Evolutionary conservation across 1,140 invertebrate genomes (phyloP).

Genomic region (Drosophila subobscura): DNA sequence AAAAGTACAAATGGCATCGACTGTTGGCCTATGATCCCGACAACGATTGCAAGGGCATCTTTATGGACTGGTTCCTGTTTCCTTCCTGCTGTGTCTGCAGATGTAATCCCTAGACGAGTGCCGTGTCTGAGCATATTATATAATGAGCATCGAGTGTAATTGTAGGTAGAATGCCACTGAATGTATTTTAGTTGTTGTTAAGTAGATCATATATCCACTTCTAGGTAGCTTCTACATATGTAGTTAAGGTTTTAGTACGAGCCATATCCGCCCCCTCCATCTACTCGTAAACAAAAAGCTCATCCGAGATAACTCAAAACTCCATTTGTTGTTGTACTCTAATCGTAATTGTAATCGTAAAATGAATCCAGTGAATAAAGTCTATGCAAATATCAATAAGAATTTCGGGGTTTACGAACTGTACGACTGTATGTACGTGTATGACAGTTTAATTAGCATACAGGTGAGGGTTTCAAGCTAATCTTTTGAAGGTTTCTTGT

Average conservation of each 20-base stretch:
- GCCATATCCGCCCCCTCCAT: constrained; percentile 52
- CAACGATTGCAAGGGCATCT: constrained; percentile 96
- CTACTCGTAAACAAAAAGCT: constrained; percentile 8
- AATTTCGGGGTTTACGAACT: constrained; percentile 17
- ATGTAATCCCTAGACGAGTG: constrained; percentile 86
- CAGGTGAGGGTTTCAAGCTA: too few species aligned
- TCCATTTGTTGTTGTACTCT: constrained; percentile 71
- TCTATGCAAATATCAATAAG: constrained; percentile 52
- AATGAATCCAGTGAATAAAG: constrained; percentile 73
- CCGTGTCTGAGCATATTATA: constrained; percentile 21
- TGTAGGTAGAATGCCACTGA: constrained; percentile 72
- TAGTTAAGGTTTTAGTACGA: constrained; percentile 65
- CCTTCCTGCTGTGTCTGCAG: constrained; percentile 96
- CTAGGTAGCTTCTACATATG: constrained; percentile 34
- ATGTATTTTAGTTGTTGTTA: constrained; percentile 81
- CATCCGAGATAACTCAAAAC: constrained; percentile 51
- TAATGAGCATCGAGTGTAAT: constrained; percentile 16
- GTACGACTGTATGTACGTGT: neutral
- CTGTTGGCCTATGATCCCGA: constrained; percentile 95
- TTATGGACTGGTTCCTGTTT: constrained; percentile 98
- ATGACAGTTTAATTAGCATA: constrained; percentile 23
- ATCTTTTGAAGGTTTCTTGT: too few species aligned
- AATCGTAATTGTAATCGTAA: constrained; percentile 66
- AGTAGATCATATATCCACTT: constrained; percentile 45
- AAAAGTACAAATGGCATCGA: constrained; percentile 96